Evolutionary conservation across 1,140 invertebrate species (phyloP), one percentile per base, ranked within the genome.

Genomic region (Hyphantria cunea): DNA sequence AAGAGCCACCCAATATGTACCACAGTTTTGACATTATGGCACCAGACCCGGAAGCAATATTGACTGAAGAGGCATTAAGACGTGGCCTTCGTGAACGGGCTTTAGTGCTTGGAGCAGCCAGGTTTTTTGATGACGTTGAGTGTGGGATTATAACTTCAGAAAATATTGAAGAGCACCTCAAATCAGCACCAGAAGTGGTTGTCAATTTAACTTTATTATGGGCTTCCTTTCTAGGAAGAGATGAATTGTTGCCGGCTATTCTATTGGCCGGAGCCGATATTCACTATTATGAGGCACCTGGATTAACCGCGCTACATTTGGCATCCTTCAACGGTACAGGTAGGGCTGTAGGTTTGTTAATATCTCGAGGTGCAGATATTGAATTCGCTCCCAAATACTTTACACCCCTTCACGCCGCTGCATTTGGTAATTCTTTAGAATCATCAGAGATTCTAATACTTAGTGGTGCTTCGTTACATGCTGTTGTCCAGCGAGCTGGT

Each of bases 91-190:
- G 92, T n/a, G 94, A 95, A 74, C 92, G 93, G 56, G 92, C 93
- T 70, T 89, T 92, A 41, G 85, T 91, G 0, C 90, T 93, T 6
- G 93, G 94, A 4, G 89, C 92, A 10, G 83, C 92, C 17, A 92
- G 93, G 48, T 81, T 94, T 6, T 89, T 95, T 10, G 92, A 94
- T 17, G 93, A 94, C 61, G 86, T 95, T 0, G 94, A 95, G 71
- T 89, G 78, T 59, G 91, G 92, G 15, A 89, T 92, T 44, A 90
- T 92, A 0, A 88, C 87, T 6, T 74, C 82, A 5, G 90, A 93
- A 0, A 92, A 91, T 61, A 77, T 92, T 0, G 80, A 89, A 8
- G 88, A 89, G 34, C 84, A 89, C 8, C 88, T 90, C 39, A 74
- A 66, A 17, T 89, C 88, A 3, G 88, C 88, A 0, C 88, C 88